Evolutionary conservation across 2,888 invertebrate genomes (phyloP).

Genomic region (Ormyrus nitidulus): DNA sequence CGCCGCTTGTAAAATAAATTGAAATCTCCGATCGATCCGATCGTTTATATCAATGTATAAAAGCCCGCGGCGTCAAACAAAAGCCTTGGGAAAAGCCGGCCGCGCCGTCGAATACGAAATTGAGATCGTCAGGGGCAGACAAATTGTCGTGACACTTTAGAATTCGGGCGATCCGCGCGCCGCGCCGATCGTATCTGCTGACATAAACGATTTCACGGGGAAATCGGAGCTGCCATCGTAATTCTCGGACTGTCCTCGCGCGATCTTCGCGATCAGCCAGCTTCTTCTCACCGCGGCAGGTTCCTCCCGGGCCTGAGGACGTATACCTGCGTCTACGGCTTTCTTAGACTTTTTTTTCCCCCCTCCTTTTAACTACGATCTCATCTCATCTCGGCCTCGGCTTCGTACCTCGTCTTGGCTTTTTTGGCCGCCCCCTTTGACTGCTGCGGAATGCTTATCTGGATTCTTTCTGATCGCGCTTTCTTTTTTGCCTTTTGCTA

Average conservation of each 20-base stretch:
- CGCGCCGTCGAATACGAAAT: constrained; percentile 23
- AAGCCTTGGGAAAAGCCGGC: background rate
- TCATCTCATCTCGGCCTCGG: background rate
- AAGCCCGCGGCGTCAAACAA: background rate
- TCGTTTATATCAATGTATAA: constrained; percentile 1
- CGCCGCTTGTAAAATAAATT: background rate
- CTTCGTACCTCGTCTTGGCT: constrained; percentile 7
- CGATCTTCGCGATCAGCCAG: constrained; percentile 34
- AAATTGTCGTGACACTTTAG: constrained; percentile 52
- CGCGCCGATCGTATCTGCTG: constrained; percentile 48
- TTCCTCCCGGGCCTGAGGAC: background rate
- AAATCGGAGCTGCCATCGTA: constrained; percentile 56
- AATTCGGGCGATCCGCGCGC: constrained; percentile 36
- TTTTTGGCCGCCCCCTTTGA: constrained; percentile 16
- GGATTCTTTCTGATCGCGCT: constrained; percentile 37
- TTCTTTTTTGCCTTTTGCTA: constrained; percentile 51
- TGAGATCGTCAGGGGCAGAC: constrained; percentile 52
- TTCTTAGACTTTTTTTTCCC: background rate
- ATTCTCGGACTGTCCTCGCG: constrained; percentile 55
- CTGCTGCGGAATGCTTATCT: constrained; percentile 32
- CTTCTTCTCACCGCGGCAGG: background rate
- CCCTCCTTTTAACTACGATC: constrained; percentile 32
- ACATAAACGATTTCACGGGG: constrained; percentile 58
- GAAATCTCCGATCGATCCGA: constrained; percentile 17
- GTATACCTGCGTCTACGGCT: background rate